Conservation (phyloP, 2,888 invertebrate genomes). For the Tetanocera ferruginea region DNA sequence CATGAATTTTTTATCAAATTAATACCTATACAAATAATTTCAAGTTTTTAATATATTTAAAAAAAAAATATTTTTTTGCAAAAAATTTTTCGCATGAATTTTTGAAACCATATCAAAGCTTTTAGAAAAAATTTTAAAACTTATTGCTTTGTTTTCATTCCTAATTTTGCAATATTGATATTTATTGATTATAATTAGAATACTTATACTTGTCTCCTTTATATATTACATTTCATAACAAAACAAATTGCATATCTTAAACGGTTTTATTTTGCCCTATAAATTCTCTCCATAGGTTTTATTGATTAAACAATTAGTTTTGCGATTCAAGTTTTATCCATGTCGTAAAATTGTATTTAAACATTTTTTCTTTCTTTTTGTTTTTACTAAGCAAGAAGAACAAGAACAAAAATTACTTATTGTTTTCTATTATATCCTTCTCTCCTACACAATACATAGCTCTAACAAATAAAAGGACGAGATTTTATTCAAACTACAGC, state of each 20-base stretch:
- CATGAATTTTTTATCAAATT: no score
- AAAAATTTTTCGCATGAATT: no score
- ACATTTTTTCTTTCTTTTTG: not conserved
- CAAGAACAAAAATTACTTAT: not conserved
- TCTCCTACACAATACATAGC: not conserved
- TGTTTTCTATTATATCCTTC: not conserved
- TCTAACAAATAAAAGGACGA: not conserved
- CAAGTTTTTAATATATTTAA: no score
- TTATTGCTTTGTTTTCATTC: no score
- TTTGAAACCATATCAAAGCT: no score
- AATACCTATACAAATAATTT: no score
- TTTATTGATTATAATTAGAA: no score
- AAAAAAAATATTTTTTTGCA: no score
- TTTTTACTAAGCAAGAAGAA: not conserved
- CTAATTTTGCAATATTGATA: no score
- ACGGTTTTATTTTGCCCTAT: not conserved
- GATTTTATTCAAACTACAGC: not conserved
- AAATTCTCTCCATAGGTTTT: not conserved
- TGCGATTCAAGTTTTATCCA: not conserved
- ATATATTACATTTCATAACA: not conserved
- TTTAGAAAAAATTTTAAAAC: no score
- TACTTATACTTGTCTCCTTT: no score
- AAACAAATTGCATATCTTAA: not conserved
- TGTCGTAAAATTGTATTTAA: not conserved
- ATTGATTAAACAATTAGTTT: conserved; percentile 13